phyloP scores from a whole-genome alignment of 1,140 invertebrate species.

The Euborellia annulipes region DNA sequence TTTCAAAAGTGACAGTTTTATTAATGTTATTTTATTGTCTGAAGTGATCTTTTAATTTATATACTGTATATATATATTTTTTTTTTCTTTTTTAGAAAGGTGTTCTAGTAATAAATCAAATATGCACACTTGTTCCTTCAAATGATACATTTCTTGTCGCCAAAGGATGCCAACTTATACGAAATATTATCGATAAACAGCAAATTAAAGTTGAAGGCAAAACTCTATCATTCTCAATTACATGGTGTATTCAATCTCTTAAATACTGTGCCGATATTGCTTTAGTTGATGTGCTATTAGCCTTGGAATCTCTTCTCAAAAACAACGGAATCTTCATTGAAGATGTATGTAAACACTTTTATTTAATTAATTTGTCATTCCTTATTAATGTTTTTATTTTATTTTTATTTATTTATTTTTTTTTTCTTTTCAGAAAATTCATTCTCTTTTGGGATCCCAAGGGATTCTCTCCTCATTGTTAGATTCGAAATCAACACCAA shows the following conservation, averaged over 20 bases:
- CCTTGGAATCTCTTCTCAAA: slow-evolving; percentile 6
- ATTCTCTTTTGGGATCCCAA: slow-evolving; percentile 2
- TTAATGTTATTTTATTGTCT: too few relatives aligned
- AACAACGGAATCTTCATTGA: neutral
- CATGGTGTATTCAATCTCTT: slow-evolving; percentile 27
- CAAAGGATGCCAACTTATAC: slow-evolving; percentile 28
- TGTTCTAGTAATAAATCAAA: slow-evolving; percentile 28
- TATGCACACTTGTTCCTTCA: slow-evolving; percentile 24
- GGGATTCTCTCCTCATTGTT: slow-evolving; percentile 3
- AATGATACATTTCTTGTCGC: slow-evolving; percentile 26
- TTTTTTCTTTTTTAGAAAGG: slow-evolving; percentile 22
- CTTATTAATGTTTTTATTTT: neutral
- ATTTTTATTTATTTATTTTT: neutral
- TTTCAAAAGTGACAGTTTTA: too few relatives aligned
- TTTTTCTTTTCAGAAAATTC: neutral
- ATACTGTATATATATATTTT: too few relatives aligned
- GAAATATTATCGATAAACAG: slow-evolving; percentile 23
- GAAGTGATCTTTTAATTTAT: too few relatives aligned
- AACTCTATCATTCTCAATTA: slow-evolving; percentile 22
- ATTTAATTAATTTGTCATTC: too few relatives aligned
- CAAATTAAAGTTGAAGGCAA: slow-evolving; percentile 22
- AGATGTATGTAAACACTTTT: slow-evolving; percentile 4
- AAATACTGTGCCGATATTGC: slow-evolving; percentile 14
- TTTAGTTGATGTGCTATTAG: slow-evolving; percentile 7
- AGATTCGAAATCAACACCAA: neutral